Conservation (phyloP, 2,113 vertebrate genomes). For the Sisor rabdophorus region DNA sequence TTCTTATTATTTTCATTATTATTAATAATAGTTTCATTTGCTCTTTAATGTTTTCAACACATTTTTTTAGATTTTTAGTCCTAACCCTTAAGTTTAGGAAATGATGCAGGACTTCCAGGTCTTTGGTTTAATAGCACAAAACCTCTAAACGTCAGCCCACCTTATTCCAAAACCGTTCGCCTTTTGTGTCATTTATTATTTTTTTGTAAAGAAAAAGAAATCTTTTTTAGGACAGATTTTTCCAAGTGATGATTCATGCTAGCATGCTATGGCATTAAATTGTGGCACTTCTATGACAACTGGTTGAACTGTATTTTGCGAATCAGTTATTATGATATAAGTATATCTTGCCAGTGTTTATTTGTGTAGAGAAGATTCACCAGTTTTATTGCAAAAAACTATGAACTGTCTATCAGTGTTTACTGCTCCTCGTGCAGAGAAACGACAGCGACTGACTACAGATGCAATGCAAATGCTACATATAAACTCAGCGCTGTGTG, state of each 20-base stretch:
- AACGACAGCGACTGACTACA: not conserved
- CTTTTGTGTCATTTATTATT: not conserved
- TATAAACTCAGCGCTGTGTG: not conserved
- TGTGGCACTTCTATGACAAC: not conserved
- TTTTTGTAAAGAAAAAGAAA: not conserved
- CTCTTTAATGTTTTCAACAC: not conserved
- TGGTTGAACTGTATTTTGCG: too few species aligned
- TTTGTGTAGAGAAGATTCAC: not conserved
- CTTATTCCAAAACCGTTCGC: not conserved
- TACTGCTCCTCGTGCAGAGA: not conserved
- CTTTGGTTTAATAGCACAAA: not conserved
- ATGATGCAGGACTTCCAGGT: not conserved
- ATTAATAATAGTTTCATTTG: not conserved
- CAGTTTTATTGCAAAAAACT: not conserved
- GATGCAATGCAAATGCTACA: constrained; percentile 15
- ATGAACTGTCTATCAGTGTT: not conserved
- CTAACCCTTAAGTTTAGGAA: not conserved
- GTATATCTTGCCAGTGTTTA: not conserved
- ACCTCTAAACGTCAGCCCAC: not conserved
- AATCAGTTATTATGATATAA: not conserved
- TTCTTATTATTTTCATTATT: not conserved
- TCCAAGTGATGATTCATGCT: not conserved
- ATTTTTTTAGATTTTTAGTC: not conserved
- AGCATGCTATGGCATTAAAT: not conserved
- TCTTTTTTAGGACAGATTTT: not conserved